Evolutionary conservation across 2,113 vertebrate species (phyloP).

Genomic region (Silurus asotus): DNA sequence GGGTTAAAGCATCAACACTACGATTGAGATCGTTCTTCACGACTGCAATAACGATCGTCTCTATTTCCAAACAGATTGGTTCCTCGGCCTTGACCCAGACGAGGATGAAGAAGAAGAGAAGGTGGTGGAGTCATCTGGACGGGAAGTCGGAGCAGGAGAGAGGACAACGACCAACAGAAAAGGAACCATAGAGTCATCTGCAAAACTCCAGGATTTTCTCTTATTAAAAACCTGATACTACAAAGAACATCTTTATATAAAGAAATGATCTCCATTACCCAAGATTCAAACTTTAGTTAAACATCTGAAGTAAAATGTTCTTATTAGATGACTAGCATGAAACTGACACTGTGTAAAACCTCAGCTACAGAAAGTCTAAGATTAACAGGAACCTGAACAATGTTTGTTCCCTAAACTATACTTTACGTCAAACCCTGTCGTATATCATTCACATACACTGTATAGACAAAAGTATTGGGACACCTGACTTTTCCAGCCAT

Average conservation of each 20-base stretch:
- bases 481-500: no score
- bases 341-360: not conserved
- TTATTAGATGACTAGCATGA: not conserved
- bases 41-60: not conserved
- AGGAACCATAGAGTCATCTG: not conserved
- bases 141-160: not conserved
- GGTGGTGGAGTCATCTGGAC: not conserved
- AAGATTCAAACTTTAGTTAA: not conserved
- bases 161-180: not conserved
- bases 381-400: no score
- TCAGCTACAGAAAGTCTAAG: not conserved
- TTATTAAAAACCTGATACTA: not conserved
- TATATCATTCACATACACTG: no score
- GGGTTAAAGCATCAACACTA: not conserved
- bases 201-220: not conserved
- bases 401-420: not conserved
- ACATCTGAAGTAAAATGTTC: no score
- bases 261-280: no score
- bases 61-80: constrained; percentile 15
- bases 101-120: constrained; percentile 29
- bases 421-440: not conserved
- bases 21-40: not conserved
- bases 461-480: no score
- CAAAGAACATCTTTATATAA: no score
- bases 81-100: constrained; percentile 8